phyloP scores from a whole-genome alignment of 2,113 vertebrate genomes.

The Scophthalmus maximus region DNA sequence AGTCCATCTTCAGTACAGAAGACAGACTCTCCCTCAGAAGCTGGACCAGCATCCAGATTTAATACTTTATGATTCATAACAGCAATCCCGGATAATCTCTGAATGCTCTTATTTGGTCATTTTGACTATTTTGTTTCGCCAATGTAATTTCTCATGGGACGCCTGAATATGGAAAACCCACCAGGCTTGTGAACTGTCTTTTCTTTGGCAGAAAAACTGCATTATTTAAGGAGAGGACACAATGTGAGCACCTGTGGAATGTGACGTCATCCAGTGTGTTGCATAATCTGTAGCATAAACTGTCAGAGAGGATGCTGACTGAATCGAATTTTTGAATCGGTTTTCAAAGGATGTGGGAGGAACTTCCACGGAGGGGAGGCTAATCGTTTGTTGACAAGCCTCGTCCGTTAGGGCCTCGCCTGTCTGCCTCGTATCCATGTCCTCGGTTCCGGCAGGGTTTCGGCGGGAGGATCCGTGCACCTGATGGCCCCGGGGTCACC shows the following conservation, averaged over 20 bases:
- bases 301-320: too few relatives aligned
- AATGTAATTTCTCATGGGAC: slow-evolving; percentile 41
- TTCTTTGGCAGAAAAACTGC: too few relatives aligned
- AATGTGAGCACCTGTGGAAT: too few relatives aligned
- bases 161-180: slow-evolving; percentile 8
- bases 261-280: not conserved
- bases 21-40: slow-evolving; percentile 52
- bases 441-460: not conserved
- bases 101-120: slow-evolving; percentile 18
- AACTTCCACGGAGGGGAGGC: not conserved
- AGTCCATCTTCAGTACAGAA: slow-evolving; percentile 29
- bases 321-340: too few relatives aligned
- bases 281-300: too few relatives aligned
- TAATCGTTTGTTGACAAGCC: not conserved
- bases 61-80: slow-evolving; percentile 40
- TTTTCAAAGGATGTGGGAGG: too few relatives aligned
- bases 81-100: slow-evolving; percentile 34
- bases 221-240: too few relatives aligned
- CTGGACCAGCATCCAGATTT: slow-evolving; percentile 14
- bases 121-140: slow-evolving; percentile 14
- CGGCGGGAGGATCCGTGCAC: slow-evolving; percentile 8
- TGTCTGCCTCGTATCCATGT: slow-evolving; percentile 18
- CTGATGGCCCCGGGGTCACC: slow-evolving; percentile 13
- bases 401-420: slow-evolving; percentile 8
- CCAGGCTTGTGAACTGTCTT: slow-evolving; percentile 3